phyloP scores from a whole-genome alignment of 2,797 vertebrate genomes.

The Rhinichthys osculus region DNA sequence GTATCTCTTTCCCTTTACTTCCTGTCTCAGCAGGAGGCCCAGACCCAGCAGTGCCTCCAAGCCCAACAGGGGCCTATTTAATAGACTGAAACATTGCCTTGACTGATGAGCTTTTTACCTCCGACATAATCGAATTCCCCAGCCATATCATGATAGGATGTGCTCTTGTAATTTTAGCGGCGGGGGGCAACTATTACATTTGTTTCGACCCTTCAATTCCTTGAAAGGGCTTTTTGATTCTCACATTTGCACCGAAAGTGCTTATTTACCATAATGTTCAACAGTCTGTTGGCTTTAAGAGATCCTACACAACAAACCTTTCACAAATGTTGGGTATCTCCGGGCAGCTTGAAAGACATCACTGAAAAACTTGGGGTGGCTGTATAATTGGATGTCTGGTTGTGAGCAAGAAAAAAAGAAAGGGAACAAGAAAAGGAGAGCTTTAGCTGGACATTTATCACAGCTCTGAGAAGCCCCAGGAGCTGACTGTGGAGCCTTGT shows the following conservation, averaged over 20 bases:
- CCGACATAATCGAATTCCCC: constrained; percentile 61
- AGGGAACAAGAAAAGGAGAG: constrained; percentile 29
- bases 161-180: constrained; percentile 46
- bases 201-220: constrained; percentile 42
- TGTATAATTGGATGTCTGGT: constrained; percentile 50
- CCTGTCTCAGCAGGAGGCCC: constrained; percentile 20
- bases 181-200: constrained; percentile 46
- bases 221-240: constrained; percentile 27
- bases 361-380: constrained; percentile 37
- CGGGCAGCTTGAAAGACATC: constrained; percentile 28
- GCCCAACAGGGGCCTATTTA: constrained; percentile 48
- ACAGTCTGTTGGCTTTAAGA: constrained; percentile 37
- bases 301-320: constrained; percentile 21
- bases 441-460: constrained; percentile 53
- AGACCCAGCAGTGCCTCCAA: constrained; percentile 16
- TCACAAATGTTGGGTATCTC: constrained; percentile 43
- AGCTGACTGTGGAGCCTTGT: constrained; percentile 56
- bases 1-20: constrained; percentile 29
- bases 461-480: constrained; percentile 39
- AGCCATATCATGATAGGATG: constrained; percentile 54
- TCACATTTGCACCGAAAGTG: constrained; percentile 33
- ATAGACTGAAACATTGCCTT: constrained; percentile 62
- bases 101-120: constrained; percentile 66
- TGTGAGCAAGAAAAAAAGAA: constrained; percentile 7
- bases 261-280: constrained; percentile 60